A percentile compares a stretch with the other conserved stretches of the same genome.
Conservation (phyloP, 2,888 invertebrate genomes). For the Rhingia campestris region DNA sequence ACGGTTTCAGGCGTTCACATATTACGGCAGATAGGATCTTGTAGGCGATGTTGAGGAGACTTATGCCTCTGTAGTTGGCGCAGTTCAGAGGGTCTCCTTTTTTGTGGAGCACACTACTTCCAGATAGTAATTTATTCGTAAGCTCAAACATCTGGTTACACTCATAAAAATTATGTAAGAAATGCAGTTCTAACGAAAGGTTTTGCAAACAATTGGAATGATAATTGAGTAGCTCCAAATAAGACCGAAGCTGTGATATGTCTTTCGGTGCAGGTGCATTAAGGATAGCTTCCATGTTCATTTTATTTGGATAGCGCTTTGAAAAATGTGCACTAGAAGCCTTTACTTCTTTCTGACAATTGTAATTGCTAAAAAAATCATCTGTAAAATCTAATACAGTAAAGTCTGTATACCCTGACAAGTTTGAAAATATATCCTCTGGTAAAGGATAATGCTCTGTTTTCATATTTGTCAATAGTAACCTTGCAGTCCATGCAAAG, state of each 20-base stretch:
- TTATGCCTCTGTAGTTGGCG: too few species aligned
- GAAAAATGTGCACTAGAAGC: slow-evolving; percentile 6
- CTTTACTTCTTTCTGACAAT: slow-evolving; percentile 3
- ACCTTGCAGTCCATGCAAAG: too few species aligned
- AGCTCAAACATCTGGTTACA: slow-evolving; percentile 18
- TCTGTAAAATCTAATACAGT: slow-evolving; percentile 22
- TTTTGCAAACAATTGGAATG: slow-evolving; percentile 23
- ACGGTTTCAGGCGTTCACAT: too few species aligned
- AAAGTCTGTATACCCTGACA: slow-evolving; percentile 28
- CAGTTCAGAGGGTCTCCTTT: too few species aligned
- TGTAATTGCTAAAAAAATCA: slow-evolving; percentile 24
- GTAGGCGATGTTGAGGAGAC: too few species aligned
- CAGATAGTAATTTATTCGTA: slow-evolving; percentile 30
- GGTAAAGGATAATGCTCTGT: too few species aligned
- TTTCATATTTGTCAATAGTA: too few species aligned
- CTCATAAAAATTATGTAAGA: slow-evolving; percentile 19
- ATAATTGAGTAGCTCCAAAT: slow-evolving; percentile 28
- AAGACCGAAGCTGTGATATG: slow-evolving; percentile 23
- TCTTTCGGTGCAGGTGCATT: slow-evolving; percentile 22
- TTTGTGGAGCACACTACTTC: too few species aligned
- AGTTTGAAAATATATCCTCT: too few species aligned
- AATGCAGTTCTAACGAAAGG: slow-evolving; percentile 20
- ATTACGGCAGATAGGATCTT: too few species aligned
- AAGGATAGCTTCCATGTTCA: slow-evolving; percentile 25
- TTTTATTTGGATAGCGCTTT: slow-evolving; percentile 2